Evolutionary conservation across 64 coral and sea anemone species (phyloP).

Genomic region (Cladopsammia gracilis): DNA sequence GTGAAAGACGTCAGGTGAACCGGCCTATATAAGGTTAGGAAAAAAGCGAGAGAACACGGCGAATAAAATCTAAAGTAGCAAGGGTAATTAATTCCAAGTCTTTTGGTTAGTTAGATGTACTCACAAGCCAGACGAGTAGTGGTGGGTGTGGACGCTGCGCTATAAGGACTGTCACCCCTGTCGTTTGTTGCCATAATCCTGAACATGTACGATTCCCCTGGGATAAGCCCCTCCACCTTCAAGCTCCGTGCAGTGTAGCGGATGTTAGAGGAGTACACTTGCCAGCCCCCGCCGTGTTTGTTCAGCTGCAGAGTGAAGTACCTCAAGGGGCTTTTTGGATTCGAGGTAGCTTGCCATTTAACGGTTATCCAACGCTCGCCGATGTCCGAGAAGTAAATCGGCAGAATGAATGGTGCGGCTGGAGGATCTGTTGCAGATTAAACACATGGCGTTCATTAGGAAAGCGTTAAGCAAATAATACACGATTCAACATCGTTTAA

Average conservation of each 20-base stretch:
- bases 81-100: too few species aligned
- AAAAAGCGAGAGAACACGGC: too few species aligned
- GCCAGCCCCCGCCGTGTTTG: constrained; percentile 79
- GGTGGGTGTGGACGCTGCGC: constrained; percentile 51
- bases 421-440: constrained; percentile 64
- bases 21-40: too few species aligned
- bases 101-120: background rate
- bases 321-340: constrained; percentile 74
- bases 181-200: constrained; percentile 88
- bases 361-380: constrained; percentile 75
- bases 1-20: too few species aligned
- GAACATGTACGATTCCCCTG: constrained; percentile 79
- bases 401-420: constrained; percentile 83
- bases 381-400: constrained; percentile 73
- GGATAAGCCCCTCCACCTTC: constrained; percentile 67
- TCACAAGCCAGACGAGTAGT: constrained; percentile 28
- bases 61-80: too few species aligned
- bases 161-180: constrained; percentile 83
- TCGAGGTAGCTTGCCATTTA: constrained; percentile 73
- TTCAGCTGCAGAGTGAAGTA: constrained; percentile 84
- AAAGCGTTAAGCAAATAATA: too few species aligned
- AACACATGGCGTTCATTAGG: background rate
- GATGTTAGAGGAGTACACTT: constrained; percentile 68
- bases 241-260: constrained; percentile 48
- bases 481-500: too few species aligned